Percentiles rank a stretch among this genome's conserved stretches.
Conservation (phyloP, 2,797 vertebrate genomes). For the Enteromius paludinosus region DNA sequence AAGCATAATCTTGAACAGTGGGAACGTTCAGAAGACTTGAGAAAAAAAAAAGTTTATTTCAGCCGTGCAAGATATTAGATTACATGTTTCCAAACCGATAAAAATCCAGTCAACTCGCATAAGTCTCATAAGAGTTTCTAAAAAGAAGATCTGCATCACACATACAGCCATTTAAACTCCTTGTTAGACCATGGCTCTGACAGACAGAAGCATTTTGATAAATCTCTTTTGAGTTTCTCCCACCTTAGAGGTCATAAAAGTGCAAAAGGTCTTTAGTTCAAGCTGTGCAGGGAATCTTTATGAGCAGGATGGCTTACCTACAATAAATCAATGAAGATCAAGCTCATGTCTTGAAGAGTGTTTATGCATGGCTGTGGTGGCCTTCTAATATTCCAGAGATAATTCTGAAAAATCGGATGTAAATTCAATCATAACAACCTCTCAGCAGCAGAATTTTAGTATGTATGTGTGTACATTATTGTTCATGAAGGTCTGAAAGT, state of each 20-base stretch:
- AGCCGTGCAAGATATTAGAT: neutral
- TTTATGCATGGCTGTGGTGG: constrained; percentile 10
- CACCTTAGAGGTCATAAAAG: neutral
- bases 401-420: neutral
- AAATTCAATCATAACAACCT: neutral
- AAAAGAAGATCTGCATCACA: neutral
- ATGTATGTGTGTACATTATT: constrained; percentile 47
- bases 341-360: neutral
- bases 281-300: neutral
- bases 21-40: neutral
- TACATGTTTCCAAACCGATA: neutral
- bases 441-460: neutral
- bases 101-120: neutral
- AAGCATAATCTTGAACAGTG: neutral
- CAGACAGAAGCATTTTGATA: neutral
- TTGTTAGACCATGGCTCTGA: neutral
- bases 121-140: neutral
- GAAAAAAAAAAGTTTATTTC: neutral
- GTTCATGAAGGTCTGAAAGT: constrained; percentile 48
- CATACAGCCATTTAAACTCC: neutral
- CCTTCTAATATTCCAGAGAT: neutral
- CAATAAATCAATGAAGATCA: constrained; percentile 8
- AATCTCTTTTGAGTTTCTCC: neutral
- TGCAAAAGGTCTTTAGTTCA: neutral
- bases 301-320: neutral